These are phyloP conservation scores for Amphiprion clarkii DNA, from an alignment of 2,797 vertebrate species.

Conservation along the genomic window DNA sequence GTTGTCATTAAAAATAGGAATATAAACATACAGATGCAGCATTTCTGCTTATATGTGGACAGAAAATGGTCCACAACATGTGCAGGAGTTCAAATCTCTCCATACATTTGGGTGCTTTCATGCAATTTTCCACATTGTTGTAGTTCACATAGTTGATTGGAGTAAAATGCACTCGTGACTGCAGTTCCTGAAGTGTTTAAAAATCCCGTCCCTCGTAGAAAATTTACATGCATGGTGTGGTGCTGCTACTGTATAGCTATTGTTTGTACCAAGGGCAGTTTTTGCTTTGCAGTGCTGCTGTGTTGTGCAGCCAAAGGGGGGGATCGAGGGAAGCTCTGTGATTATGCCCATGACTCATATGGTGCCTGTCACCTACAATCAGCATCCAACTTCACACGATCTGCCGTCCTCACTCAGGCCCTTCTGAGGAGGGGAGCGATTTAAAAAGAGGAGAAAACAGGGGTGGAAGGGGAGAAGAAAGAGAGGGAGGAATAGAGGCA, in stretches of 20 bases:
- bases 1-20: background rate
- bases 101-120: background rate
- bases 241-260: background rate
- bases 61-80: background rate
- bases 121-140: background rate
- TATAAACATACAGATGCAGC: background rate
- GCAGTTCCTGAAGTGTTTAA: background rate
- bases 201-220: background rate
- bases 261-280: constrained; percentile 31
- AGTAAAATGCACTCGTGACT: background rate
- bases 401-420: constrained; percentile 57
- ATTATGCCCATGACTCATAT: constrained; percentile 82
- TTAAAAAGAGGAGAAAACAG: constrained; percentile 19
- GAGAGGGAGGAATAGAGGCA: background rate
- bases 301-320: constrained; percentile 40
- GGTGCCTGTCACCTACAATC: constrained; percentile 81
- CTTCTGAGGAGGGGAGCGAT: constrained; percentile 32
- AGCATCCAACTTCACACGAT: constrained; percentile 77
- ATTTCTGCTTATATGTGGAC: background rate
- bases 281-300: constrained; percentile 49
- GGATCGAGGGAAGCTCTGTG: constrained; percentile 63
- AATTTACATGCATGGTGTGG: constrained; percentile 21
- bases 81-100: background rate
- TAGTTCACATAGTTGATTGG: background rate
- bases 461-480: background rate